Evolutionary conservation across 2,888 invertebrate genomes (phyloP).

Genomic region (Eilema sororculum): DNA sequence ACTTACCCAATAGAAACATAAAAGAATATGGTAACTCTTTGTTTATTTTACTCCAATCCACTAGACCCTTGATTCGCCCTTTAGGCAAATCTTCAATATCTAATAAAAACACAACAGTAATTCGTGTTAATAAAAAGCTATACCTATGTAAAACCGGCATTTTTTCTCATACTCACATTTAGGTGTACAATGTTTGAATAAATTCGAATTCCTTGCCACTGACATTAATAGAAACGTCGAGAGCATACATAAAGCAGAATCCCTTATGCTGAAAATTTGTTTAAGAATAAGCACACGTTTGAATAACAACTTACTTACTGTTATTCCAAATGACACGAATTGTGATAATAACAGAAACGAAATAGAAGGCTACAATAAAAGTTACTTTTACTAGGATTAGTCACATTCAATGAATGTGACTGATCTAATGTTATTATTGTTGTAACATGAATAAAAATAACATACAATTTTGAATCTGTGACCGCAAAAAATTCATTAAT

Average conservation of each 20-base stretch:
- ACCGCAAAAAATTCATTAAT: slow-evolving; percentile 43
- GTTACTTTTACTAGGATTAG: no score
- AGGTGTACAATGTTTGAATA: slow-evolving; percentile 63
- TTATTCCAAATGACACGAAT: no score
- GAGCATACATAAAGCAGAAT: slow-evolving; percentile 67
- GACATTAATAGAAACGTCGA: slow-evolving; percentile 66
- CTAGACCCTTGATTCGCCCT: slow-evolving; percentile 53
- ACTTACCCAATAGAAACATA: slow-evolving; percentile 71
- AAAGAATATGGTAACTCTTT: slow-evolving; percentile 69
- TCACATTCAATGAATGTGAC: no score
- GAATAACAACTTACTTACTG: background rate
- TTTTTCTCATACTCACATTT: slow-evolving; percentile 58
- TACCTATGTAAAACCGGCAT: background rate
- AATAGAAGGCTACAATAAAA: background rate
- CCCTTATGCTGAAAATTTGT: slow-evolving; percentile 64
- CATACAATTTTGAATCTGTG: slow-evolving; percentile 60
- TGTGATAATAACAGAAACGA: no score
- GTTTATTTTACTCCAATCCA: slow-evolving; percentile 64
- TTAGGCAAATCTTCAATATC: slow-evolving; percentile 69
- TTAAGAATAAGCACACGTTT: background rate
- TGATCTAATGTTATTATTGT: background rate
- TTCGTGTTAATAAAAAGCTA: background rate
- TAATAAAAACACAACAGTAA: slow-evolving; percentile 42
- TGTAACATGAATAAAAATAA: slow-evolving; percentile 12
- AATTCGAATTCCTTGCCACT: slow-evolving; percentile 57